Percentiles rank a stretch among this genome's conserved stretches.
These are phyloP conservation scores for Hydroisotoma schaefferi DNA, from an alignment of 2,888 invertebrate species.

Conservation along the genomic window DNA sequence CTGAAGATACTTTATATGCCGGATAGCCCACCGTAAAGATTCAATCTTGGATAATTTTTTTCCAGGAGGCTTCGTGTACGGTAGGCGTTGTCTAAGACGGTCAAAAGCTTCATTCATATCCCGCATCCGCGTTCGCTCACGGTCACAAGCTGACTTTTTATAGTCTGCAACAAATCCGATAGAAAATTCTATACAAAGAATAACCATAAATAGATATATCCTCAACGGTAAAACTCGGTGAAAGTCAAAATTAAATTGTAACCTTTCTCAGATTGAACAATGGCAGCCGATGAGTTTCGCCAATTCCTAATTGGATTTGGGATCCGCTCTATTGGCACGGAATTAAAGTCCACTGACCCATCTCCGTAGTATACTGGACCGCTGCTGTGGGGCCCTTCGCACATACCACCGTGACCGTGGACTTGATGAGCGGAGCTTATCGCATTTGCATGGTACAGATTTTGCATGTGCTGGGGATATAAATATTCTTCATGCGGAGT, in stretches of 20 bases:
- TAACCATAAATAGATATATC: too few species aligned
- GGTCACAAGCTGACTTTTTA: conserved; percentile 77
- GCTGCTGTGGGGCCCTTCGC: not conserved
- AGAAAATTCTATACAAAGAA: conserved; percentile 8
- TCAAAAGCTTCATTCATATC: conserved; percentile 84
- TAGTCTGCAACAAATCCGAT: conserved; percentile 60
- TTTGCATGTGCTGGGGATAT: conserved; percentile 21
- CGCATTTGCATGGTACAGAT: not conserved
- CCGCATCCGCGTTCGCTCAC: conserved; percentile 77
- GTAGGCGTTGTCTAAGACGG: conserved; percentile 41
- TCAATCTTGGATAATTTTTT: conserved; percentile 84
- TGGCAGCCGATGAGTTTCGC: conserved; percentile 2
- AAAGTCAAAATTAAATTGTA: too few species aligned
- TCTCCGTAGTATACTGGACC: conserved; percentile 2
- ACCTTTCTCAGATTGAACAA: conserved; percentile 41
- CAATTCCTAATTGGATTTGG: conserved; percentile 42
- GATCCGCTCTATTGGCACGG: conserved; percentile 40
- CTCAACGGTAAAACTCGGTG: too few species aligned
- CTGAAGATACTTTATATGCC: conserved; percentile 71
- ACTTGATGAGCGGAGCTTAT: too few species aligned
- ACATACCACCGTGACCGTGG: conserved; percentile 2
- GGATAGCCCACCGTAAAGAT: conserved; percentile 71
- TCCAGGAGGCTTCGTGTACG: conserved; percentile 65
- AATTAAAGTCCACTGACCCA: conserved; percentile 24
- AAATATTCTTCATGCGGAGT: conserved; percentile 35